Evolutionary conservation across 1,140 invertebrate species (phyloP), one percentile per base, ranked within the genome.

Genomic region (Drusus annulatus): DNA sequence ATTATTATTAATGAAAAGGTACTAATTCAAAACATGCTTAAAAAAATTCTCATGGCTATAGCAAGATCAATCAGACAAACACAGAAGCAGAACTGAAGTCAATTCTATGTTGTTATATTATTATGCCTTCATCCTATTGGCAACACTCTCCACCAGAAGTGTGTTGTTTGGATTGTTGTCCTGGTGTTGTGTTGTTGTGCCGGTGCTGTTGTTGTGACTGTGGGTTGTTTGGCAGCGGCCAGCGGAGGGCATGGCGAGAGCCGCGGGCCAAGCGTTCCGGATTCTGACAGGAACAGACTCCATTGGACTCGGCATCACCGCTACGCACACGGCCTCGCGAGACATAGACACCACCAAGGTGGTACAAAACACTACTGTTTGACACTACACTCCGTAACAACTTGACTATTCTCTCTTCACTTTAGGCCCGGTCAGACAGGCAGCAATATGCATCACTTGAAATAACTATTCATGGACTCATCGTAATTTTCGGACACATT

Each of bases 221-320:
- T 78, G 78, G 76, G 79, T 81, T 80, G 65, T 84, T 83, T 52
- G 58, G 62, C 91, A 94, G 94, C 92, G 92, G 88, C 93, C 93
- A 86, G 94, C 94, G 84, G 94, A 94, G 90, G 91, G 93, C 86
- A 92, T 93, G 89, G 94, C 94, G 85, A 90, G 94, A 86, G 93
- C 93, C 84, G 94, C 93, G 62, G 94, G 94, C 85, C 93, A 92
- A 84, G 92, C 94, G 84, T 94, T 94, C 90, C 92, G 94, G 69
- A 92, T 95, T 86, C 92, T 95, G 84, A 93, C 94, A 78, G 94
- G 94, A 84, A 94, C 94, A 76, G 93, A 94, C 90, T 93, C 92
- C 87, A 91, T 94, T 81, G 93, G 92, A 88, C 90, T 94, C 86
- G 93, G 92, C 85, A 89, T 94, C 85, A 92, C 92, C 86, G 91